Evolutionary conservation across 1,140 invertebrate species (phyloP).

Genomic region (Heliconius himera): DNA sequence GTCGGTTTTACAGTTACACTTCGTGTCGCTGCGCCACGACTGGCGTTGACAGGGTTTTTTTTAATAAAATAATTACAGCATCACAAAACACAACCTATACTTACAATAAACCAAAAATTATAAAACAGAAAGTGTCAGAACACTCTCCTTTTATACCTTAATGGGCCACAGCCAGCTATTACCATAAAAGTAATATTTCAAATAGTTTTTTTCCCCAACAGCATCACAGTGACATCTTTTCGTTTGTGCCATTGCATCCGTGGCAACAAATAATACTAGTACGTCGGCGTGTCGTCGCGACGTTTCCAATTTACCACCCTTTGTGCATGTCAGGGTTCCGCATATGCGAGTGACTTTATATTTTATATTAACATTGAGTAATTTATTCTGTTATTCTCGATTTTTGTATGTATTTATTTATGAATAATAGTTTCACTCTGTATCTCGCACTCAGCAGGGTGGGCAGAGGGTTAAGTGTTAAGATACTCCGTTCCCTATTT

Average conservation of each 20-base stretch:
- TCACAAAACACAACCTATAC: too few relatives aligned
- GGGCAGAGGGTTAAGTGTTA: too few relatives aligned
- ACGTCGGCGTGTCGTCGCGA: conserved; percentile 60
- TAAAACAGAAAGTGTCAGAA: too few relatives aligned
- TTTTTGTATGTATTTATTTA: not conserved
- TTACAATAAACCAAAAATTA: too few relatives aligned
- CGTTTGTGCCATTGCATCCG: conserved; percentile 44
- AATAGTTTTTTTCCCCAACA: not conserved
- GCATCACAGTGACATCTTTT: conserved; percentile 1
- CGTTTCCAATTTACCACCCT: conserved; percentile 66
- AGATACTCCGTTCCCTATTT: too few relatives aligned
- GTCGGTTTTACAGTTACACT: too few relatives aligned
- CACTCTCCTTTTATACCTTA: too few relatives aligned
- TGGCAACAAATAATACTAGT: conserved; percentile 54
- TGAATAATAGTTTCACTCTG: too few relatives aligned
- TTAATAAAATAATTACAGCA: too few relatives aligned
- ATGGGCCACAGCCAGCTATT: not conserved
- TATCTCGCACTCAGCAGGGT: too few relatives aligned
- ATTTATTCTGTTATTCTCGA: not conserved
- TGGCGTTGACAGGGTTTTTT: too few relatives aligned
- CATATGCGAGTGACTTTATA: conserved; percentile 46
- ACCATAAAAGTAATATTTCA: not conserved
- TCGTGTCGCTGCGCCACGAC: too few relatives aligned
- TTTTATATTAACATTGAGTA: conserved; percentile 38
- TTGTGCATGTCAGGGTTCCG: conserved; percentile 48